These are phyloP conservation scores for Plestiodon gilberti DNA, from an alignment of 2,113 vertebrate species.

Conservation along the genomic window DNA sequence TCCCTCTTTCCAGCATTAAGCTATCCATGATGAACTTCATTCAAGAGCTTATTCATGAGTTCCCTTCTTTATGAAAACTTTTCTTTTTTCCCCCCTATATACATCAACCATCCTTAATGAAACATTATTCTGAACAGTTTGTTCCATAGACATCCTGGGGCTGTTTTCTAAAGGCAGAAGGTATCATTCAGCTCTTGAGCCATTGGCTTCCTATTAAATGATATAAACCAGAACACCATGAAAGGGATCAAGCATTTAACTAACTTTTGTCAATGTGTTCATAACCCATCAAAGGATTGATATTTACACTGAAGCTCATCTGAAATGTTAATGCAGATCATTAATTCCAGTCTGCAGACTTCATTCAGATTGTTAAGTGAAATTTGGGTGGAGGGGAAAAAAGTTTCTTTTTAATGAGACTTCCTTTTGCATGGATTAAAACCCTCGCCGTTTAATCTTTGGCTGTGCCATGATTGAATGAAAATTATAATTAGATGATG, in stretches of 20 bases:
- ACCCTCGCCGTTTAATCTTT: conserved; percentile 44
- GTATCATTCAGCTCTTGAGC: conserved; percentile 34
- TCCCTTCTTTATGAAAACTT: background rate
- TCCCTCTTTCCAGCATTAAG: background rate
- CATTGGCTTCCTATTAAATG: conserved; percentile 48
- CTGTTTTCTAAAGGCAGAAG: conserved; percentile 44
- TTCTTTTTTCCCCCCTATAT: background rate
- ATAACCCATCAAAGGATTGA: conserved; percentile 32
- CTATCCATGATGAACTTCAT: background rate
- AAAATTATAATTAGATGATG: conserved; percentile 50
- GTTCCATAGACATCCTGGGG: conserved; percentile 51
- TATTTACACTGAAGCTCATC: conserved; percentile 52
- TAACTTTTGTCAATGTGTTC: conserved; percentile 38
- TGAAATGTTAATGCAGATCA: conserved; percentile 64
- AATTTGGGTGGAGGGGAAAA: conserved; percentile 36
- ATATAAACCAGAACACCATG: conserved; percentile 28
- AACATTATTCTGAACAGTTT: conserved; percentile 56
- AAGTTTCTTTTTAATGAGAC: conserved; percentile 24
- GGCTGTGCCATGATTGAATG: conserved; percentile 46
- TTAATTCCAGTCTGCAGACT: conserved; percentile 51
- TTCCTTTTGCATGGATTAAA: conserved; percentile 50
- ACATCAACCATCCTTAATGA: conserved; percentile 23
- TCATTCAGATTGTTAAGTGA: conserved; percentile 45
- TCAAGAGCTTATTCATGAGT: background rate
- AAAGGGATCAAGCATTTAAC: conserved; percentile 45